Percentiles rank a stretch among this genome's conserved stretches.
Evolutionary conservation across 1,140 invertebrate species (phyloP).

Genomic region (Drosophila albomicans): DNA sequence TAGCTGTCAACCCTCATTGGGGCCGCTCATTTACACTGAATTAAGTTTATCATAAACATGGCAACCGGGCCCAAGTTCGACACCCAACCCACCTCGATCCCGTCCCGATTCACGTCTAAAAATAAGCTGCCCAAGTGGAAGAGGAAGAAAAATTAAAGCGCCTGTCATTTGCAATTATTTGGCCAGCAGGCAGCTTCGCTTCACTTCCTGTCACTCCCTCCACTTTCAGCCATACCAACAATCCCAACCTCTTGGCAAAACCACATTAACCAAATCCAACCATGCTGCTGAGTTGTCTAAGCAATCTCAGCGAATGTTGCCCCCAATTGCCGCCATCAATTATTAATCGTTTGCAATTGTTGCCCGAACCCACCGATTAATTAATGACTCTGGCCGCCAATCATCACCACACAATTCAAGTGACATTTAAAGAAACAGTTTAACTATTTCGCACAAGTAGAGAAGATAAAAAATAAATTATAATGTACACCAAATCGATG

Average conservation of each 20-base stretch:
- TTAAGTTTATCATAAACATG: slow-evolving; percentile 80
- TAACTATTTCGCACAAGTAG: background rate
- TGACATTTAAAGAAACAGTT: background rate
- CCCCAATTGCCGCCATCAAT: slow-evolving; percentile 40
- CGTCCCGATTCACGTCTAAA: slow-evolving; percentile 38
- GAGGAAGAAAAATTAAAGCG: slow-evolving; percentile 80
- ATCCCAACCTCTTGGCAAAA: background rate
- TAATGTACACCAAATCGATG: background rate
- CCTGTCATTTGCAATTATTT: slow-evolving; percentile 82
- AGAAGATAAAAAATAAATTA: background rate
- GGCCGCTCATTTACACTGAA: slow-evolving; percentile 77
- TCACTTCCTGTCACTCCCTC: slow-evolving; percentile 38
- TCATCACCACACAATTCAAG: slow-evolving; percentile 22
- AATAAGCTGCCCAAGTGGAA: slow-evolving; percentile 68
- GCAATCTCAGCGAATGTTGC: slow-evolving; percentile 29
- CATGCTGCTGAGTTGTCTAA: slow-evolving; percentile 52
- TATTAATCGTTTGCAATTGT: slow-evolving; percentile 66
- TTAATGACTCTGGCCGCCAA: slow-evolving; percentile 42
- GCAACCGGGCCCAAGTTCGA: slow-evolving; percentile 46
- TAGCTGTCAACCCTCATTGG: slow-evolving; percentile 54
- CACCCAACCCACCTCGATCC: slow-evolving; percentile 1
- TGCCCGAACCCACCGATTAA: slow-evolving; percentile 47
- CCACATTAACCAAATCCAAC: slow-evolving; percentile 62
- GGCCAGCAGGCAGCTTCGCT: slow-evolving; percentile 56
- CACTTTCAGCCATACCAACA: background rate